A percentile compares a stretch with the other conserved stretches of the same genome.
phyloP scores from a whole-genome alignment of 1,140 invertebrate species.

The Lasioglossum albipes region DNA sequence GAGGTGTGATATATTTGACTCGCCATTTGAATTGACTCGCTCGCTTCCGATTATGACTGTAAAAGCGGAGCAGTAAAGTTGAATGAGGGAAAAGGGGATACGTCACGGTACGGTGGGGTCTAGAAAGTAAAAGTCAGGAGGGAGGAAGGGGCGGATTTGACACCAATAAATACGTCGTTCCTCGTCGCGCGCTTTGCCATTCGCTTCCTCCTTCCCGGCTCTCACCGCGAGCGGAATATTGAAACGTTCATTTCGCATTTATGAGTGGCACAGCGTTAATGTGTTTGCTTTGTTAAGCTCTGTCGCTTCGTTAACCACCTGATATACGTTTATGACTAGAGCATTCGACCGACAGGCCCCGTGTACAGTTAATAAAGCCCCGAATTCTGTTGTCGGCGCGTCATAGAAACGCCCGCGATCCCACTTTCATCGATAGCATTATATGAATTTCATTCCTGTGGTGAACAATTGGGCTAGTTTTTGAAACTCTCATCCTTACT shows the following conservation, averaged over 20 bases:
- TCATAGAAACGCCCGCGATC: neutral
- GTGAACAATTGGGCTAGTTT: too few relatives aligned
- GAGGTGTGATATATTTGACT: neutral
- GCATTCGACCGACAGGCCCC: slow-evolving; percentile 46
- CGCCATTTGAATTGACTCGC: neutral
- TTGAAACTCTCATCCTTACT: too few relatives aligned
- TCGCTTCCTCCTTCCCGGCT: neutral
- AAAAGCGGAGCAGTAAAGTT: neutral
- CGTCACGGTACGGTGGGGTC: neutral
- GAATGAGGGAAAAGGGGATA: neutral
- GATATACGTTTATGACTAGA: slow-evolving; percentile 66
- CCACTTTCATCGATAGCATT: neutral
- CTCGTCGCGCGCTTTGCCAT: slow-evolving; percentile 32
- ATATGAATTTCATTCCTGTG: neutral
- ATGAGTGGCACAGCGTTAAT: slow-evolving; percentile 62
- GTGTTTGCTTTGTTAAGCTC: slow-evolving; percentile 63
- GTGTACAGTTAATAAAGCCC: slow-evolving; percentile 60
- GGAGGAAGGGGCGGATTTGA: slow-evolving; percentile 41
- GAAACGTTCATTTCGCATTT: slow-evolving; percentile 59
- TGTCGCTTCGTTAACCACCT: slow-evolving; percentile 47
- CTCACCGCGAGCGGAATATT: slow-evolving; percentile 43
- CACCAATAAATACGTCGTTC: slow-evolving; percentile 26
- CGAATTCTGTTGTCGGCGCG: slow-evolving; percentile 26
- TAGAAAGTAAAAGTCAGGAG: slow-evolving; percentile 63
- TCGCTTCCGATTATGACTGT: slow-evolving; percentile 3